Base-by-base conservation (phyloP, 2,113 vertebrate genomes). In the Eulacestoma nigropectus region DNA sequence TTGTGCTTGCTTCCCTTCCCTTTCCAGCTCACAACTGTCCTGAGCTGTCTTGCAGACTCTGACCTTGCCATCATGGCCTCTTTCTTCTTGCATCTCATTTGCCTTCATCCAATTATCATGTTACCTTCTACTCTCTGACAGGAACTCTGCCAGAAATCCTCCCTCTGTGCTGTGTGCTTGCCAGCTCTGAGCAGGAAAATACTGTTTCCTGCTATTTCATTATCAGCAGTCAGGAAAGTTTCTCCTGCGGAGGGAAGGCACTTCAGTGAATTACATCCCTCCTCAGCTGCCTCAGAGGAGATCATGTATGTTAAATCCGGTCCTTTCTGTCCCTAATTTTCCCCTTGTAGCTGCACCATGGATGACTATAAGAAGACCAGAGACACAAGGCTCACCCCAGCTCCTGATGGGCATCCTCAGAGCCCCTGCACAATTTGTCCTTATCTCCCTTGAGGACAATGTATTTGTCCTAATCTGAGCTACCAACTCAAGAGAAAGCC, bases 131-230 rank as follows among this genome's bases (percentile, higher is more conserved):
- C 56, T 79, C 15, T 76, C 41, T 56, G 41, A 53, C 47, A 83
- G 67, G 67, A 93, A 59, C 41, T 53, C 50, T 80, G 67, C 84
- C 85, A 90, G 74, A 85, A 85, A 55, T 44, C 19, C 26, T 63
- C 26, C 4, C 26, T 76, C 82, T 2, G 26, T 83, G 72, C 57
- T 88, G 21, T 60, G 70, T 70, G 50, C 64, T 88, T 89, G 76
- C 79, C 83, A 93, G 72, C 59, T 77, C 94, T 94, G 79, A 86
- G 72, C 63, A 93, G 85, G 79, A 86, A 93, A 96, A 67, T 57
- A 46, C 42, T 50, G 33, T 89, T 95, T 97, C 85, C 92, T 97
- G 86, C 90, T 50, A 65, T 92, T 90, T 95, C 90, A 81, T 81
- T 81, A 92, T 59, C 92, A 92, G 76, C 2, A 2, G 42, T 35